phyloP scores from a whole-genome alignment of 1,140 invertebrate species.

The Scaptomyza montana region DNA sequence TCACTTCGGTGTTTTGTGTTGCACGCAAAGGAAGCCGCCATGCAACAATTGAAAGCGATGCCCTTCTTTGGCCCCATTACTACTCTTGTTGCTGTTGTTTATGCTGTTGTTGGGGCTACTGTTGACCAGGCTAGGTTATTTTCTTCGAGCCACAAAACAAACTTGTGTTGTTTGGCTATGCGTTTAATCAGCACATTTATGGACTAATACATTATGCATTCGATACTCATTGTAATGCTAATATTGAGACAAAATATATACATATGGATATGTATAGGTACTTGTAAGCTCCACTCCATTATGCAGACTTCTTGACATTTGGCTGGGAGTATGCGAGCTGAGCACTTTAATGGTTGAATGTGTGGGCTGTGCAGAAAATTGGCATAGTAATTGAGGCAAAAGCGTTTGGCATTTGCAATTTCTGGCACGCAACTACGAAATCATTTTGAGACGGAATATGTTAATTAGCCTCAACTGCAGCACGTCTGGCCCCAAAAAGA shows the following conservation, averaged over 20 bases:
- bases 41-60: conserved; percentile 41
- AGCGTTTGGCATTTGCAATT: conserved; percentile 78
- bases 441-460: conserved; percentile 73
- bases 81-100: background rate
- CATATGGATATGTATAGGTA: conserved; percentile 22
- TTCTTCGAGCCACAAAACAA: background rate
- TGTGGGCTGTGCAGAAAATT: conserved; percentile 52
- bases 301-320: conserved; percentile 75
- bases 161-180: conserved; percentile 40
- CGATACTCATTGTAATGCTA: conserved; percentile 33
- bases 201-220: conserved; percentile 71
- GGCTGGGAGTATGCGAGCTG: conserved; percentile 11
- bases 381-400: conserved; percentile 69
- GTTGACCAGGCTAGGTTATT: conserved; percentile 24
- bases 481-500: conserved; percentile 5
- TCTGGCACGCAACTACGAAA: conserved; percentile 73
- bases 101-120: background rate
- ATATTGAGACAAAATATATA: conserved; percentile 20
- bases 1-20: conserved; percentile 43
- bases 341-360: conserved; percentile 10
- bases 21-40: conserved; percentile 57
- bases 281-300: conserved; percentile 24
- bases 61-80: conserved; percentile 57
- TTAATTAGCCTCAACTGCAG: conserved; percentile 59
- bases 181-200: conserved; percentile 65